phyloP scores from a whole-genome alignment of 1,140 invertebrate species.

The Glossosoma conforme region DNA sequence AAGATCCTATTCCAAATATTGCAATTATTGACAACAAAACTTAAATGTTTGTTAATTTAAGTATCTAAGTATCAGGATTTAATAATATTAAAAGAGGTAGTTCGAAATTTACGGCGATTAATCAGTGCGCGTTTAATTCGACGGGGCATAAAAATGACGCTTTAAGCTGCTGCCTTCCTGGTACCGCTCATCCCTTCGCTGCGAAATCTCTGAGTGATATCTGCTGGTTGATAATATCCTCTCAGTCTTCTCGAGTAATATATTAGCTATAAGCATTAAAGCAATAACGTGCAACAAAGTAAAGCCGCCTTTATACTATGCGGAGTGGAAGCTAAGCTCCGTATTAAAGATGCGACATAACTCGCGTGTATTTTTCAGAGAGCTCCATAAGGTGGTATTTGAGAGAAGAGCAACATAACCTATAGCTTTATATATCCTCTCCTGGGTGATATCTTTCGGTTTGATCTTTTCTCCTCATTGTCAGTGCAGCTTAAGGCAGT shows the following conservation, averaged over 20 bases:
- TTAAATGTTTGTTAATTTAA: no score
- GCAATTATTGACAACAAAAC: no score
- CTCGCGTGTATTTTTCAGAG: slow-evolving; percentile 20
- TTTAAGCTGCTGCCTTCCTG: no score
- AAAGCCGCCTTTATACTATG: slow-evolving; percentile 1
- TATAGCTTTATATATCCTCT: slow-evolving; percentile 1
- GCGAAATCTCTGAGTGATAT: slow-evolving; percentile 21
- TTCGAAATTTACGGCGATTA: slow-evolving; percentile 5
- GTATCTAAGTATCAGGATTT: no score
- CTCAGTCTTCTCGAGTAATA: slow-evolving; percentile 17
- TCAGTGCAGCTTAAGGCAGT: slow-evolving; percentile 31
- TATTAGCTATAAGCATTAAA: slow-evolving; percentile 23
- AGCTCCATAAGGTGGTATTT: no score
- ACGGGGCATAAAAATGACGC: slow-evolving; percentile 20
- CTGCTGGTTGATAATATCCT: slow-evolving; percentile 4
- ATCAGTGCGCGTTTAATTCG: slow-evolving; percentile 18
- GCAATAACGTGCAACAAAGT: slow-evolving; percentile 14
- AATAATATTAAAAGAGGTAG: no score
- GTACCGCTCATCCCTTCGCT: slow-evolving; percentile 10
- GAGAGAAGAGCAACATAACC: no score
- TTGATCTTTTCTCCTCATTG: slow-evolving; percentile 32
- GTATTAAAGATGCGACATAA: slow-evolving; percentile 24
- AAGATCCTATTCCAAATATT: no score
- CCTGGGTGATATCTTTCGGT: slow-evolving; percentile 26
- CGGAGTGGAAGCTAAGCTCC: slow-evolving; percentile 10